Evolutionary conservation across 2,888 invertebrate genomes (phyloP).

Genomic region (Salticus scenicus): DNA sequence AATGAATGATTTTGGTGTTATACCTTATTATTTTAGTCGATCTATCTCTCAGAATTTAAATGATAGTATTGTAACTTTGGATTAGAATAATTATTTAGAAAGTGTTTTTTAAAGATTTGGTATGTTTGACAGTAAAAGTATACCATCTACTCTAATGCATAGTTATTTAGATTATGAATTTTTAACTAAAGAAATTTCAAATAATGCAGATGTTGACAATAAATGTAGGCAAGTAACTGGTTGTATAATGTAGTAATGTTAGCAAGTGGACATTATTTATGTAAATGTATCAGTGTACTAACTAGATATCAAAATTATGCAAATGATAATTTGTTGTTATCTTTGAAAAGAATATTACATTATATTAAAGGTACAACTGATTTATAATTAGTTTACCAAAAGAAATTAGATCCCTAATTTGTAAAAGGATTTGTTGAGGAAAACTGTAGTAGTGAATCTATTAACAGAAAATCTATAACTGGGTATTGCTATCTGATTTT

Average conservation of each 20-base stretch:
- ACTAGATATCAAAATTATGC: background rate
- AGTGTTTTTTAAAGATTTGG: slow-evolving; percentile 9
- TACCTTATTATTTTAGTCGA: background rate
- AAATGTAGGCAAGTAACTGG: too few relatives aligned
- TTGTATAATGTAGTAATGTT: slow-evolving; percentile 23
- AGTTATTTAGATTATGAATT: background rate
- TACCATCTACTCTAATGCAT: background rate
- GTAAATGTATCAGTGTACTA: slow-evolving; percentile 13
- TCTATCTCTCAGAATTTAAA: background rate
- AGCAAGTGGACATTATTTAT: slow-evolving; percentile 1
- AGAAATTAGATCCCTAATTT: background rate
- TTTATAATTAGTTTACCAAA: background rate
- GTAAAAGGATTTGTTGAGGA: background rate
- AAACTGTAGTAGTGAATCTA: background rate
- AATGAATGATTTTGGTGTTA: background rate
- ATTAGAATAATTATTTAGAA: too few relatives aligned
- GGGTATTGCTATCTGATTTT: slow-evolving; percentile 2
- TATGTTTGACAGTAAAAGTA: slow-evolving; percentile 22
- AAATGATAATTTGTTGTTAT: background rate
- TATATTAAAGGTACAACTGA: background rate
- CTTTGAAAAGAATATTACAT: background rate
- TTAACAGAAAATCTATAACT: background rate
- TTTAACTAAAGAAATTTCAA: background rate
- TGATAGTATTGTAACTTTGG: too few relatives aligned
- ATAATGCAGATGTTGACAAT: too few relatives aligned